phyloP scores from a whole-genome alignment of 2,113 vertebrate species.

The Psophia crepitans region DNA sequence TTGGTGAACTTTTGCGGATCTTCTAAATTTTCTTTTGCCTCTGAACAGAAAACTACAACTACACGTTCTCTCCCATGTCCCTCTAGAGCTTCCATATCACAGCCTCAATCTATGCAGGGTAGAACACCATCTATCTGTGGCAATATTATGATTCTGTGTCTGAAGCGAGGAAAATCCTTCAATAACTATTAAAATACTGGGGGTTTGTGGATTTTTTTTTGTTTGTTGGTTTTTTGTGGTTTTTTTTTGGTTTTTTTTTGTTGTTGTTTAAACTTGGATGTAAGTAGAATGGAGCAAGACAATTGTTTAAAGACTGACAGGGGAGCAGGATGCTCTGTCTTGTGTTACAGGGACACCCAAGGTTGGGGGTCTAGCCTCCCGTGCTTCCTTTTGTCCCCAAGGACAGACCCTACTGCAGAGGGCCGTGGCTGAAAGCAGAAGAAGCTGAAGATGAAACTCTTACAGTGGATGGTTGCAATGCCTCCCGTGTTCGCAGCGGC shows the following conservation, averaged over 20 bases:
- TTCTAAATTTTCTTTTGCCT: not conserved
- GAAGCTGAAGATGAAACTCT: not conserved
- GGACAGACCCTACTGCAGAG: not conserved
- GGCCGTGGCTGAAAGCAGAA: not conserved
- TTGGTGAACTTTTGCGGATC: not conserved
- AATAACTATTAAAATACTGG: not conserved
- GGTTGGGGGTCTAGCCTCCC: not conserved
- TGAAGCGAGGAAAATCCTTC: not conserved
- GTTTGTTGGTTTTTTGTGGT: too few relatives aligned
- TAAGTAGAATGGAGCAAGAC: not conserved
- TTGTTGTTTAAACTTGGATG: not conserved
- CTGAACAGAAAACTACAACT: not conserved
- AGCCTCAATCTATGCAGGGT: rapidly evolving
- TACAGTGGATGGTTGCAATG: not conserved
- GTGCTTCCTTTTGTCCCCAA: not conserved
- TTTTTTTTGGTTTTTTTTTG: too few relatives aligned
- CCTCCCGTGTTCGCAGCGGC: not conserved
- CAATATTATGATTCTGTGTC: not conserved
- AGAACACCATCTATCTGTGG: not conserved
- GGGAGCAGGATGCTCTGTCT: rapidly evolving
- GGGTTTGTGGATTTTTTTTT: too few relatives aligned
- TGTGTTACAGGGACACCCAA: not conserved
- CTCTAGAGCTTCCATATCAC: not conserved
- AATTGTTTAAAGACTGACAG: not conserved
- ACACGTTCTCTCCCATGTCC: not conserved